A percentile compares a stretch with the other conserved stretches of the same genome.
Evolutionary conservation across 2,888 invertebrate genomes (phyloP).

Genomic region (Catocala sponsa): DNA sequence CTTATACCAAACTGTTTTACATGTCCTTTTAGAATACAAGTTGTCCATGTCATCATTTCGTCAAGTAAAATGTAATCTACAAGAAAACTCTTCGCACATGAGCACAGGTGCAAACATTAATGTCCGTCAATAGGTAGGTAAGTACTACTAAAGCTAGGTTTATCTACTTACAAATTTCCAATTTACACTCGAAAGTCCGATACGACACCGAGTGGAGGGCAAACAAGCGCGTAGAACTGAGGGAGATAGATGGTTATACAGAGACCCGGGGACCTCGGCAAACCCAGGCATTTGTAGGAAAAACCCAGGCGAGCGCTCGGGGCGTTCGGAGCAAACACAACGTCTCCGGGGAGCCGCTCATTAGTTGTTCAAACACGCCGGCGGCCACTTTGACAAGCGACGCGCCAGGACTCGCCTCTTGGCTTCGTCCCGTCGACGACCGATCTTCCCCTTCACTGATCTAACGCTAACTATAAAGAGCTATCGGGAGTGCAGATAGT

Average conservation of each 20-base stretch:
- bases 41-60: too few relatives aligned
- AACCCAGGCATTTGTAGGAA: slow-evolving; percentile 72
- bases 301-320: slow-evolving; percentile 66
- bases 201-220: slow-evolving; percentile 72
- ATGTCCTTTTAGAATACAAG: too few relatives aligned
- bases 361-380: slow-evolving; percentile 87
- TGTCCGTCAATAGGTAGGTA: background rate
- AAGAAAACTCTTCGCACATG: background rate
- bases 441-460: slow-evolving; percentile 80
- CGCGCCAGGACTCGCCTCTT: slow-evolving; percentile 67
- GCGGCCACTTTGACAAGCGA: slow-evolving; percentile 86
- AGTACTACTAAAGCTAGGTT: slow-evolving; percentile 28
- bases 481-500: slow-evolving; percentile 71
- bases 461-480: slow-evolving; percentile 78
- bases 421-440: slow-evolving; percentile 60
- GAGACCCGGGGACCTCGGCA: slow-evolving; percentile 57
- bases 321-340: slow-evolving; percentile 77
- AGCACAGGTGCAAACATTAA: background rate
- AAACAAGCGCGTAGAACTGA: slow-evolving; percentile 62
- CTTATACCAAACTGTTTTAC: too few relatives aligned
- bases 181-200: slow-evolving; percentile 75
- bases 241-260: slow-evolving; percentile 29
- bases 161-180: slow-evolving; percentile 68
- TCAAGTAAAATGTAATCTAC: too few relatives aligned
- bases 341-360: slow-evolving; percentile 86